Percentiles rank a stretch among this genome's conserved stretches.
phyloP scores from a whole-genome alignment of 2,113 vertebrate species.

The Apeltes quadracus region DNA sequence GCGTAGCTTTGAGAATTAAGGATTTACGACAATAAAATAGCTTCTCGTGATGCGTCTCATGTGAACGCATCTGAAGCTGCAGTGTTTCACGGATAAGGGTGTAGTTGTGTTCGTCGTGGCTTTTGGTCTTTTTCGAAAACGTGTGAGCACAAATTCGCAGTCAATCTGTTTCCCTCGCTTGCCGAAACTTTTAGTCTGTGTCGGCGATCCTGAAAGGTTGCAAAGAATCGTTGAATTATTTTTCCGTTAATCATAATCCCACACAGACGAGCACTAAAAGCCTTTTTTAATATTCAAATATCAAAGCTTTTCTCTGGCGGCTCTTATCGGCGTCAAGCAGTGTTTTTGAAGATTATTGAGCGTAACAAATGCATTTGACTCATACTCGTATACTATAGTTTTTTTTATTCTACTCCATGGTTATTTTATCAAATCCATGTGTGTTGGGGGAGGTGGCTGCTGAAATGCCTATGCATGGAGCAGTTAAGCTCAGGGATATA shows the following conservation, averaged over 20 bases:
- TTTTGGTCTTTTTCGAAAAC: conserved; percentile 28
- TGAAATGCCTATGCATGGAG: conserved; percentile 30
- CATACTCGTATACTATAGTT: conserved; percentile 1
- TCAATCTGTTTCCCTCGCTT: conserved; percentile 62
- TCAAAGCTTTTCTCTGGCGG: not conserved
- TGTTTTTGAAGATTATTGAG: not conserved
- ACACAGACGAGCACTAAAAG: conserved; percentile 1
- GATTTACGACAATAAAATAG: conserved; percentile 63
- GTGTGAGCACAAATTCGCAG: conserved; percentile 62
- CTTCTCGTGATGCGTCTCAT: conserved; percentile 38
- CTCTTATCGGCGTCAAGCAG: not conserved
- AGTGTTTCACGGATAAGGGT: not conserved
- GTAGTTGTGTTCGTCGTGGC: not conserved
- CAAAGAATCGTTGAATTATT: conserved; percentile 48
- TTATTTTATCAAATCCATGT: conserved; percentile 1
- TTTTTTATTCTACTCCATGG: conserved; percentile 8
- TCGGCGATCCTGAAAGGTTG: conserved; percentile 52
- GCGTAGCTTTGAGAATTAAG: conserved; percentile 71
- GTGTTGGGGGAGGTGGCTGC: conserved; percentile 1
- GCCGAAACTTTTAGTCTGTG: conserved; percentile 49
- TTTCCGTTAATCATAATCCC: conserved; percentile 6
- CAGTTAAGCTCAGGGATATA: conserved; percentile 49
- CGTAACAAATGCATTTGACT: not conserved
- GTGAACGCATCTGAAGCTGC: conserved; percentile 10
- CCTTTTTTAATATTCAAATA: not conserved